phyloP scores from a whole-genome alignment of 2,113 vertebrate species.

The Heterotilapia buettikoferi region DNA sequence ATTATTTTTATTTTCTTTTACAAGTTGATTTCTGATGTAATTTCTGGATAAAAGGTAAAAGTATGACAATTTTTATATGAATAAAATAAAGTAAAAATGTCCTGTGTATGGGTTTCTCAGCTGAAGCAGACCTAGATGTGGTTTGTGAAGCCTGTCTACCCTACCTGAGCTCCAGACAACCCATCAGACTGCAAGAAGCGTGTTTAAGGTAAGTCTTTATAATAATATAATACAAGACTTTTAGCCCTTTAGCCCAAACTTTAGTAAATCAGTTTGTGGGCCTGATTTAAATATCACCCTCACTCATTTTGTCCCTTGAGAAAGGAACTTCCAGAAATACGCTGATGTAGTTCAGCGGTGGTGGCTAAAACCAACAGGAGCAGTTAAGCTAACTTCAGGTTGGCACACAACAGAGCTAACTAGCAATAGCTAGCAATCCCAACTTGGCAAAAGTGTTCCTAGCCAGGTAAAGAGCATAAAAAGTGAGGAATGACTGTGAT shows the following conservation, averaged over 20 bases:
- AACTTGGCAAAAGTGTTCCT: background rate
- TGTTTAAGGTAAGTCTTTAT: too few species aligned
- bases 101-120: too few species aligned
- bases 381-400: background rate
- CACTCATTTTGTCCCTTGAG: background rate
- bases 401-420: background rate
- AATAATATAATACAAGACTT: background rate
- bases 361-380: background rate
- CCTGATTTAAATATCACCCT: background rate
- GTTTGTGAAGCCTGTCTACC: too few species aligned
- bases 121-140: too few species aligned
- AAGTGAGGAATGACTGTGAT: background rate
- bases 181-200: too few species aligned
- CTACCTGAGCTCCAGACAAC: too few species aligned
- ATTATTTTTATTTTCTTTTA: too few species aligned
- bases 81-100: too few species aligned
- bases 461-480: background rate
- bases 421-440: background rate
- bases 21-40: too few species aligned
- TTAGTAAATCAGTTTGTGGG: background rate
- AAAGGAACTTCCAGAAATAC: background rate
- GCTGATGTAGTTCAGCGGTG: fast-evolving
- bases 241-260: background rate
- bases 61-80: too few species aligned
- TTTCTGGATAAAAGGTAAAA: too few species aligned